Base-by-base conservation (phyloP, 2,113 vertebrate species). In the Sceloporus undulatus region DNA sequence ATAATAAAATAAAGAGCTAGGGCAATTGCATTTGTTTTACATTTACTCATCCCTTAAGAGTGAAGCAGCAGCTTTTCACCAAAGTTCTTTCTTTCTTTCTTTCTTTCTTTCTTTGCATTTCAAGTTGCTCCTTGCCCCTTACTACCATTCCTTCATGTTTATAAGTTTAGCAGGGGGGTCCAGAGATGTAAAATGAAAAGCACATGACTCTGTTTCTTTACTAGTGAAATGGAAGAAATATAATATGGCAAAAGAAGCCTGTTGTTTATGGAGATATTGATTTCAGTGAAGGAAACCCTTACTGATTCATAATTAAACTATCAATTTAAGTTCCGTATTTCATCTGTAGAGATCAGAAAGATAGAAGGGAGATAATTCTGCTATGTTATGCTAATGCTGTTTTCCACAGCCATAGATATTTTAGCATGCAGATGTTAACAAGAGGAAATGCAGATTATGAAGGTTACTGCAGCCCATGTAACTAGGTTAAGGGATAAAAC, bases 1-100 rank as follows among this genome's bases (percentile, higher is more conserved):
- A 88, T 95, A 97, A 96, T 95, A 96, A 90, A 90, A 97, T 94
- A 91, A 34, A 38, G 93, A 96, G 95, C 95, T 79, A 85, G 48
- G 1, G 95, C 71, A 66, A 90, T 87, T 80, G 85, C 96, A 94
- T 96, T 89, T 96, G 96, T 95, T 96, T 90, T 2, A 70, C 89
- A 70, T 91, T 87, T 65, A 40, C 89, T 85, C 85, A 90, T 86
- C 83, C 74, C 38, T 13, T 85, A 78, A 29, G 74, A 66, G 42
- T n/a, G 71, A 38, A 85, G 79, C 90, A 89, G 77, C 66, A 59
- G 16, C 82, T 92, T 78, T 83, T 87, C 88, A 18, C 34, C 74
- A 76, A 0, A 82, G 8, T 89, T 71, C 23, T 3, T 34, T 25
- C 3, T 65, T 75, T 1, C n/a, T 56, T 68, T 4, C n/a, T 7